Evolutionary conservation across 2,797 vertebrate species (phyloP).

Genomic region (Heliangelus exortis): DNA sequence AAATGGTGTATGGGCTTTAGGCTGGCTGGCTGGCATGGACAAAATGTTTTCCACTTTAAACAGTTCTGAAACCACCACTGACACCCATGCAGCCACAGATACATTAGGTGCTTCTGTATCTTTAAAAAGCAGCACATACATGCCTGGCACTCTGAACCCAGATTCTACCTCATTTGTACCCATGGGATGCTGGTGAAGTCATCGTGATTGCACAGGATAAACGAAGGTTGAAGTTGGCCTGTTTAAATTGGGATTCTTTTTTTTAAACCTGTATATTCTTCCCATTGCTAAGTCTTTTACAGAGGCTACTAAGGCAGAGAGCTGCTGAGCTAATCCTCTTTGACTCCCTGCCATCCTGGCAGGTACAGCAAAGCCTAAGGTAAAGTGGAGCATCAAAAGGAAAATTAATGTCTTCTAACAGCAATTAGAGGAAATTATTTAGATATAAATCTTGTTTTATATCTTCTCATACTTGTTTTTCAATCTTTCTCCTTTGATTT

Average conservation of each 20-base stretch:
- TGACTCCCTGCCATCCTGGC: constrained; percentile 82
- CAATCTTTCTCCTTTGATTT: constrained; percentile 82
- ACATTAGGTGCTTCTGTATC: neutral
- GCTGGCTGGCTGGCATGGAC: neutral
- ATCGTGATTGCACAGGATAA: constrained; percentile 16
- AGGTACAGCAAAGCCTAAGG: constrained; percentile 77
- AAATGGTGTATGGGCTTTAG: neutral
- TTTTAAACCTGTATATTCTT: constrained; percentile 1
- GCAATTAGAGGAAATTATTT: constrained; percentile 86
- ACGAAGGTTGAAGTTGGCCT: constrained; percentile 13
- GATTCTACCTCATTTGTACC: constrained; percentile 24
- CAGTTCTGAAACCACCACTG: neutral
- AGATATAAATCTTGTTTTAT: constrained; percentile 85
- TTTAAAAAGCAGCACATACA: neutral
- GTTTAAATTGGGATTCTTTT: constrained; percentile 18
- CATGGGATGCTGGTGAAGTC: constrained; percentile 53
- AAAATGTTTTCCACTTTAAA: neutral
- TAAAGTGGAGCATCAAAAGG: constrained; percentile 83
- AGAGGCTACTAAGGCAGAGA: constrained; percentile 67
- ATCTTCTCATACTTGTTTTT: constrained; percentile 83
- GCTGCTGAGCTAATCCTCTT: constrained; percentile 79
- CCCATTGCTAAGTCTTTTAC: constrained; percentile 71
- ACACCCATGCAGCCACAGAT: constrained; percentile 18
- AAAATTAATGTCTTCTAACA: constrained; percentile 84
- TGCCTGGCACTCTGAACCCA: neutral